Base-by-base conservation (phyloP, 2,888 invertebrate species). In the Lepidochrysops patricia region DNA sequence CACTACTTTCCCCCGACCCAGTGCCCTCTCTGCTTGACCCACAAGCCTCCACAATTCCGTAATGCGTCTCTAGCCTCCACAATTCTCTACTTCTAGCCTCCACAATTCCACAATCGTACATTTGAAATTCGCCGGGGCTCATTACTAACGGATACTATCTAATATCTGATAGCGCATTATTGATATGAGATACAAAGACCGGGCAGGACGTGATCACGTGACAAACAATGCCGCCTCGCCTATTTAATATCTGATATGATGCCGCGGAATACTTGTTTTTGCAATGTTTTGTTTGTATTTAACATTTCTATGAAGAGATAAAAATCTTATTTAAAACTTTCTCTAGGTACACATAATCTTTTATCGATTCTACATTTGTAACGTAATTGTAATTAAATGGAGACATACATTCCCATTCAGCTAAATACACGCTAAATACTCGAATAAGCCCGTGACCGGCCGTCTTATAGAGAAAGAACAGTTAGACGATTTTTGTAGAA, bases 1-100 rank as follows among this genome's bases (percentile, higher is more conserved):
- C 78, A 80, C 79, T 84, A 84, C 88, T 88, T 89, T 87, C 88
- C 84, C 85, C 80, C 85, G 88, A 87, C 88, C 89, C 80, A 88
- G 84, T 88, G 86, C 82, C 87, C 88, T 85, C 82, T 77, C 83
- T 76, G 73, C 75, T 66, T 80, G 84, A 84, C 86, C 84, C 80
- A 83, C 86, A 81, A 82, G 66, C 71, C 69, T 77, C 77, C 75
- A 79, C 80, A 78, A 84, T 81, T 84, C 83, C 77, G 77, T 80
- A 82, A 82, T 84, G 81, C 80, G 76, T 79, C 77, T 43, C 43
- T 43, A 43, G 37, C 6, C 27, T 50, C 52, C 52, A 77, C 80
- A 77, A 84, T 81, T 84, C 83, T 77, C 76, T 80, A 82, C 82
- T 35, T 35, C 37, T n/a, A n/a, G 25, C 83, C 80, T 79, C 77